phyloP scores from a whole-genome alignment of 2,797 vertebrate species.

The Sebastes hopkinsi region DNA sequence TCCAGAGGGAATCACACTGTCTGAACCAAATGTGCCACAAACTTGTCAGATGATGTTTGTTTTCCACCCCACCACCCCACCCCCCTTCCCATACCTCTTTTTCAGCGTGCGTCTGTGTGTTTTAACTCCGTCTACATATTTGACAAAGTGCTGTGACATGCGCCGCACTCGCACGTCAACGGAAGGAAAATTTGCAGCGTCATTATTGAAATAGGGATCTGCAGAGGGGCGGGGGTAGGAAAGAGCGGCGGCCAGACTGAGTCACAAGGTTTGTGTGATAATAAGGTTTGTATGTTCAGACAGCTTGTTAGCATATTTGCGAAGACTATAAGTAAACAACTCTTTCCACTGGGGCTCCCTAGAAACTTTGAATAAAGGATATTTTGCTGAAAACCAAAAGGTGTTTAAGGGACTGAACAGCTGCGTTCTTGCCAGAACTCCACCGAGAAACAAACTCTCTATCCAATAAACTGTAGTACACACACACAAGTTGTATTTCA shows the following conservation, averaged over 20 bases:
- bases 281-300: slow-evolving; percentile 68
- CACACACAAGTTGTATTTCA: slow-evolving; percentile 22
- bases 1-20: slow-evolving; percentile 74
- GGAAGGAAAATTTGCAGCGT: slow-evolving; percentile 42
- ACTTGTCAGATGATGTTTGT: slow-evolving; percentile 79
- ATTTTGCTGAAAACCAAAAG: slow-evolving; percentile 66
- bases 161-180: slow-evolving; percentile 37
- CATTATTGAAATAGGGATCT: slow-evolving; percentile 68
- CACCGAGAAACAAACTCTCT: slow-evolving; percentile 39
- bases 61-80: slow-evolving; percentile 17
- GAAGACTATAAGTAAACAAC: slow-evolving; percentile 63
- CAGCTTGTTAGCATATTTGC: slow-evolving; percentile 67
- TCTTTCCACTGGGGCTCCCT: slow-evolving; percentile 51
- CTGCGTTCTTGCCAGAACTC: slow-evolving; percentile 50
- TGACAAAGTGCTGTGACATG: slow-evolving; percentile 68
- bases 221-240: not conserved
- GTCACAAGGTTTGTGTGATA: slow-evolving; percentile 61
- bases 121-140: slow-evolving; percentile 69
- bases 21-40: slow-evolving; percentile 77
- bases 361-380: slow-evolving; percentile 58
- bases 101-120: slow-evolving; percentile 51
- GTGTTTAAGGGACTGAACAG: slow-evolving; percentile 59
- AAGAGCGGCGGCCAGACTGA: slow-evolving; percentile 30
- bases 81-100: slow-evolving; percentile 26
- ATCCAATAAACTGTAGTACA: slow-evolving; percentile 32